Evolutionary conservation across 2,797 vertebrate species (phyloP).

Genomic region (Enteromius treurensis): DNA sequence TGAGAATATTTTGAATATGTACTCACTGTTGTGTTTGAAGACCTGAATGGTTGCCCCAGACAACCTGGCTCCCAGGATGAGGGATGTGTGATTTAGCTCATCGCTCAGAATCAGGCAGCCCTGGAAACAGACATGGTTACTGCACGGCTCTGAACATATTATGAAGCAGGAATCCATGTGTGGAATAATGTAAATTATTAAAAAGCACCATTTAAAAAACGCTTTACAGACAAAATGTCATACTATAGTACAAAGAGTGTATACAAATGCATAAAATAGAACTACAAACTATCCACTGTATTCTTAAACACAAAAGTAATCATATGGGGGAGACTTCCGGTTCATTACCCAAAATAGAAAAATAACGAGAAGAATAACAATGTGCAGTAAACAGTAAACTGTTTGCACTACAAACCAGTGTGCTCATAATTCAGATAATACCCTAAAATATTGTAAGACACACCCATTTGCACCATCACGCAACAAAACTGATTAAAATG

Average conservation of each 20-base stretch:
- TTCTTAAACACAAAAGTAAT: too few relatives aligned
- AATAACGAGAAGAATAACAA: too few relatives aligned
- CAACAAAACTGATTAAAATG: too few relatives aligned
- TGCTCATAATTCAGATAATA: too few relatives aligned
- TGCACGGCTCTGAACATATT: not conserved
- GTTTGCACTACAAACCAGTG: too few relatives aligned
- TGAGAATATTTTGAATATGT: slow-evolving; percentile 5
- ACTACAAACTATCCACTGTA: not conserved
- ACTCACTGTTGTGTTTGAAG: slow-evolving; percentile 98
- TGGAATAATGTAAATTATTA: not conserved
- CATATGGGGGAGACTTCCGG: too few relatives aligned
- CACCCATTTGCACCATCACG: too few relatives aligned
- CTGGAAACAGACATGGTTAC: slow-evolving; percentile 71
- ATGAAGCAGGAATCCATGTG: not conserved
- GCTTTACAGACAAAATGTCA: not conserved
- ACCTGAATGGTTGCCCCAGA: slow-evolving; percentile 90
- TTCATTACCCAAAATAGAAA: too few relatives aligned
- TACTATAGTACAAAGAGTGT: not conserved
- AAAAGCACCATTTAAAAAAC: not conserved
- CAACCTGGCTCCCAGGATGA: slow-evolving; percentile 90
- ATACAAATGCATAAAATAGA: not conserved
- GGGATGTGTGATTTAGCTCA: slow-evolving; percentile 91
- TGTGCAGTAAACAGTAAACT: too few relatives aligned
- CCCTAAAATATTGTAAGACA: too few relatives aligned
- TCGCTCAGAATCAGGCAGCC: slow-evolving; percentile 96